These are phyloP conservation scores for Toxonevra muliebris DNA, from an alignment of 2,888 invertebrate species.

Conservation along the genomic window DNA sequence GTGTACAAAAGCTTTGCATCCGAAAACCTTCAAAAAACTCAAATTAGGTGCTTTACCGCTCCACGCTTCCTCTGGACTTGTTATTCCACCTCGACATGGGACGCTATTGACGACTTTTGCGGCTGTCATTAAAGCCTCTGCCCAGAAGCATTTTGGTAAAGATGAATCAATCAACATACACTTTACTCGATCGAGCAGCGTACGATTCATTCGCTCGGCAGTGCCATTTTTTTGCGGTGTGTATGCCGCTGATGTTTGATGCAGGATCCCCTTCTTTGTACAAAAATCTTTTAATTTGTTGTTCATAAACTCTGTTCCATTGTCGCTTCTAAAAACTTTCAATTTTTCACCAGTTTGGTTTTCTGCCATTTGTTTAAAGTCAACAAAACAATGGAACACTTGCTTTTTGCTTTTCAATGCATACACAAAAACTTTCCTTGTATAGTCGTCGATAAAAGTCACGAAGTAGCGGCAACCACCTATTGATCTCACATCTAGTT, in stretches of 20 bases:
- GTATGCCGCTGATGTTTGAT: constrained; percentile 9
- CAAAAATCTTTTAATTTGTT: constrained; percentile 10
- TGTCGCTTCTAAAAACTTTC: constrained; percentile 24
- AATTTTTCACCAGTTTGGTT: too few species aligned
- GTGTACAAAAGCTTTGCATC: too few species aligned
- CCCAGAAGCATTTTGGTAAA: too few species aligned
- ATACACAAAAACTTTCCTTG: too few species aligned
- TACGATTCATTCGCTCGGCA: constrained; percentile 16
- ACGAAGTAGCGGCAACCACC: constrained; percentile 27
- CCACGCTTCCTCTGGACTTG: too few species aligned
- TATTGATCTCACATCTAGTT: constrained; percentile 17
- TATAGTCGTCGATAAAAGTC: too few species aligned
- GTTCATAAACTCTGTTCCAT: constrained; percentile 19
- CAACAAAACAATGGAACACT: constrained; percentile 24
- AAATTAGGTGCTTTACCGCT: too few species aligned
- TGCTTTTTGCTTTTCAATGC: constrained; percentile 16
- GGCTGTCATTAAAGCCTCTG: too few species aligned
- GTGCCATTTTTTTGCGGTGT: constrained; percentile 15
- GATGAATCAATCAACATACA: too few species aligned
- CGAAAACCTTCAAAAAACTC: too few species aligned
- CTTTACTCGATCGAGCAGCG: constrained; percentile 2
- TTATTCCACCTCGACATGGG: too few species aligned
- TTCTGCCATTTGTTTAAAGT: constrained; percentile 20
- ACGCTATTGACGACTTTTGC: constrained; percentile 20
- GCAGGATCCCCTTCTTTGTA: background rate